A percentile compares a stretch with the other conserved stretches of the same genome.
phyloP scores from a whole-genome alignment of 2,888 invertebrate genomes.

The Agelastica alni region DNA sequence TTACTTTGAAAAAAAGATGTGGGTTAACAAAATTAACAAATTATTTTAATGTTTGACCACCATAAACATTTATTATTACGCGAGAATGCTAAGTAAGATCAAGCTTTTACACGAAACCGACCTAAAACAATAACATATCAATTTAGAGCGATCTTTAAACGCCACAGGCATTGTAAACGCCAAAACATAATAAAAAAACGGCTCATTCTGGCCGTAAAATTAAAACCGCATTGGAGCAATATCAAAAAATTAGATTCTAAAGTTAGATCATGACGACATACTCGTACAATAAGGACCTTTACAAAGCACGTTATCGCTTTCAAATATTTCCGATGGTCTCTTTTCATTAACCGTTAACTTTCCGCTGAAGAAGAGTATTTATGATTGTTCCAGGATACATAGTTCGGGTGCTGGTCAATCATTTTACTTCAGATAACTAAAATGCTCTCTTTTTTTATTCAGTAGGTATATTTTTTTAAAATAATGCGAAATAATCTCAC shows the following conservation, averaged over 20 bases:
- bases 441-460: too few species aligned
- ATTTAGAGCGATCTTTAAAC: too few species aligned
- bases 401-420: neutral
- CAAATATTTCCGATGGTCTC: slow-evolving; percentile 19
- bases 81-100: too few species aligned
- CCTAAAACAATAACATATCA: too few species aligned
- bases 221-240: slow-evolving; percentile 32
- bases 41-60: too few species aligned
- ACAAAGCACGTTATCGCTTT: slow-evolving; percentile 29
- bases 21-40: too few species aligned
- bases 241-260: slow-evolving; percentile 32
- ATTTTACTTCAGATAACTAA: too few species aligned
- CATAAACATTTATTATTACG: too few species aligned
- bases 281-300: slow-evolving; percentile 27
- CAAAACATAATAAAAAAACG: slow-evolving; percentile 20
- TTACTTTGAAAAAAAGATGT: too few species aligned
- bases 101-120: too few species aligned
- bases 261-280: slow-evolving; percentile 25
- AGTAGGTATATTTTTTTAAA: too few species aligned
- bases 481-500: too few species aligned
- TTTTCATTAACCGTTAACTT: slow-evolving; percentile 34
- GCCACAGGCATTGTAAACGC: neutral
- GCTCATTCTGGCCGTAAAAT: slow-evolving; percentile 32
- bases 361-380: slow-evolving; percentile 1
- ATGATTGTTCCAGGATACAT: slow-evolving; percentile 3